A percentile compares a stretch with the other conserved stretches of the same genome.
phyloP scores from a whole-genome alignment of 2,888 invertebrate species.

The Oscheius sp. region DNA sequence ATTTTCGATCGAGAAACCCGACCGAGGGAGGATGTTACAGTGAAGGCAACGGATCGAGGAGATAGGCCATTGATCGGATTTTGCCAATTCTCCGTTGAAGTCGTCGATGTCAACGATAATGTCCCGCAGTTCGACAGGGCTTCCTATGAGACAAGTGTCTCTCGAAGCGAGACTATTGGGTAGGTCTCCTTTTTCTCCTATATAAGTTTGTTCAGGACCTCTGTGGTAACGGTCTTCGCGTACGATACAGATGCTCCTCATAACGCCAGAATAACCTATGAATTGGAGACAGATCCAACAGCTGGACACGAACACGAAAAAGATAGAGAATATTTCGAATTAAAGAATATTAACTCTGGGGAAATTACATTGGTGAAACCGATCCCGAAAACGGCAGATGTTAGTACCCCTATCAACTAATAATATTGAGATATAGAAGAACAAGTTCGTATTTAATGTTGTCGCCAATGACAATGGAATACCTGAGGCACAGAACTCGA shows the following conservation, averaged over 20 bases:
- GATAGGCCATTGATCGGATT: conserved; percentile 95
- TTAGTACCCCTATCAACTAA: not conserved
- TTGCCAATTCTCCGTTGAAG: conserved; percentile 97
- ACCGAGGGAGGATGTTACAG: conserved; percentile 68
- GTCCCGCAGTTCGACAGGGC: conserved; percentile 85
- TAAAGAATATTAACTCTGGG: conserved; percentile 40
- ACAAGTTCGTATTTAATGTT: conserved; percentile 76
- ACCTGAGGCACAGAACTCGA: conserved; percentile 76
- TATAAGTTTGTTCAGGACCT: conserved; percentile 38
- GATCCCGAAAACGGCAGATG: conserved; percentile 43
- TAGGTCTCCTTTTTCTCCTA: not conserved
- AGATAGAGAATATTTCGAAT: conserved; percentile 49
- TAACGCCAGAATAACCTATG: conserved; percentile 65
- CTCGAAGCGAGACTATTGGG: conserved; percentile 51
- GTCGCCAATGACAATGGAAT: conserved; percentile 83
- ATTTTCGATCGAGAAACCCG: conserved; percentile 68
- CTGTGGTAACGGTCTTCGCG: conserved; percentile 67
- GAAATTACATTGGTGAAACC: conserved; percentile 49
- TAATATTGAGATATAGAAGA: conserved; percentile 34
- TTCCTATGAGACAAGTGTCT: conserved; percentile 69
- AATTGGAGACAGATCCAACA: conserved; percentile 54
- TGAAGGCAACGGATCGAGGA: conserved; percentile 91
- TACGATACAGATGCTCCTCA: conserved; percentile 65
- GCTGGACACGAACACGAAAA: conserved; percentile 54
- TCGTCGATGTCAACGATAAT: conserved; percentile 99